Evolutionary conservation across 2,113 vertebrate genomes (phyloP).

Genomic region (Cariama cristata): DNA sequence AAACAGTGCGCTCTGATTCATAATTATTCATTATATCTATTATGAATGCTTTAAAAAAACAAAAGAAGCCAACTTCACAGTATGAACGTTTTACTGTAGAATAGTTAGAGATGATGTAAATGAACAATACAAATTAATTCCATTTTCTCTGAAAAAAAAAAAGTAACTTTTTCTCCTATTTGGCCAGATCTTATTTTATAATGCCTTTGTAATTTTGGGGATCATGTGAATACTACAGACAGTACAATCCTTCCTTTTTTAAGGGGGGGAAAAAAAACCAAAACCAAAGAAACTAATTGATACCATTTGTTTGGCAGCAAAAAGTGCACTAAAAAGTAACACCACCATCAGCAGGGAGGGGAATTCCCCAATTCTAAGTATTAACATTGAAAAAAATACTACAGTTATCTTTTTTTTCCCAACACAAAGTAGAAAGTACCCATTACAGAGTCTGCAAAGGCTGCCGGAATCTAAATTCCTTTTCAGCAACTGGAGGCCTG

Average conservation of each 20-base stretch:
- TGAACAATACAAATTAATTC: background rate
- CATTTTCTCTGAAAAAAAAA: background rate
- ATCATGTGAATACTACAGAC: background rate
- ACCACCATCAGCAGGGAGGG: background rate
- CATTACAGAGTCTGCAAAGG: background rate
- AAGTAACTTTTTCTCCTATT: background rate
- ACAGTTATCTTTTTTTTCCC: background rate
- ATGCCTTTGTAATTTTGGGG: background rate
- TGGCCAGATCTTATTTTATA: background rate
- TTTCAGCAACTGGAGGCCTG: background rate
- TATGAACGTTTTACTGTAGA: background rate
- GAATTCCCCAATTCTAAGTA: background rate
- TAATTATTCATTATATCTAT: background rate
- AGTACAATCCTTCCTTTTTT: constrained; percentile 13
- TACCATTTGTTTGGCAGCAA: constrained; percentile 24
- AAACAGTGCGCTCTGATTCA: background rate
- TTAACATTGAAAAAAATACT: background rate
- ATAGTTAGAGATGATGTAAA: background rate
- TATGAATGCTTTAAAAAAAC: accelerated
- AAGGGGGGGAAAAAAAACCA: background rate
- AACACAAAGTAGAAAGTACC: background rate
- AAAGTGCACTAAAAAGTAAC: constrained; percentile 29
- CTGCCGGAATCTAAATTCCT: background rate
- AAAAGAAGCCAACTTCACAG: background rate
- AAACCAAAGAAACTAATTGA: background rate